Percentiles rank a stretch among this genome's conserved stretches.
Conservation (phyloP, 2,888 invertebrate genomes). For the Cheilosia vernalis region DNA sequence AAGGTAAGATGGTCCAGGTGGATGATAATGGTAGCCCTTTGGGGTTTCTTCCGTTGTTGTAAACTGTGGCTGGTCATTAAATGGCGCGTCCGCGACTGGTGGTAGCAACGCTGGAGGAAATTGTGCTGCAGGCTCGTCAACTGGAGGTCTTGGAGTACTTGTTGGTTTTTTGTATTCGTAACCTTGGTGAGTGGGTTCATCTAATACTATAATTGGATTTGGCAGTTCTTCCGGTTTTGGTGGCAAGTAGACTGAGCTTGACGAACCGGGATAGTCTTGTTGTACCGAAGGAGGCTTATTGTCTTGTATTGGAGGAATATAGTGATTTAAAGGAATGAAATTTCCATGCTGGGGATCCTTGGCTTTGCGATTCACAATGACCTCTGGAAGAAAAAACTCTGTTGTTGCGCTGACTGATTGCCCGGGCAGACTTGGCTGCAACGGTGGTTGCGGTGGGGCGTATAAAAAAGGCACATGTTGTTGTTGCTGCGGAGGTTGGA, state of each 20-base stretch:
- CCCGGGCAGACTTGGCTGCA: conserved; percentile 77
- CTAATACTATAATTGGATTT: conserved; percentile 79
- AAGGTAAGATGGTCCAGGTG: conserved; percentile 65
- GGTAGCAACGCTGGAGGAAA: conserved; percentile 53
- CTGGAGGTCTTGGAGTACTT: conserved; percentile 36
- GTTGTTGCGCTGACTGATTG: conserved; percentile 76
- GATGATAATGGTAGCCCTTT: conserved; percentile 59
- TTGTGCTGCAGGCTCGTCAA: conserved; percentile 38
- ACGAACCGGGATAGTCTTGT: conserved; percentile 58
- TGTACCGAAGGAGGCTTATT: conserved; percentile 77
- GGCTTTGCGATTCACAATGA: conserved; percentile 80
- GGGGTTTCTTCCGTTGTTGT: conserved; percentile 21
- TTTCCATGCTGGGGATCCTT: conserved; percentile 74
- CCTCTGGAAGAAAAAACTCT: conserved; percentile 80
- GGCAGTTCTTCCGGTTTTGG: conserved; percentile 62
- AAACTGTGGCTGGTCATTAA: conserved; percentile 2
- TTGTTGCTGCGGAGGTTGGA: conserved; percentile 74
- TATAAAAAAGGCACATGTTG: conserved; percentile 75
- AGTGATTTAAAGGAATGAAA: conserved; percentile 80
- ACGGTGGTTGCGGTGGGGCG: conserved; percentile 68
- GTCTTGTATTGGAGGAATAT: conserved; percentile 78
- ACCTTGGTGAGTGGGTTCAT: conserved; percentile 61
- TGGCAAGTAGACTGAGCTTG: conserved; percentile 48
- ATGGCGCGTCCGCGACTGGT: conserved; percentile 20
- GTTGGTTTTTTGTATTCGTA: conserved; percentile 58